Evolutionary conservation across 2,888 invertebrate species (phyloP).

Genomic region (Caenorhabditis auriculariae): DNA sequence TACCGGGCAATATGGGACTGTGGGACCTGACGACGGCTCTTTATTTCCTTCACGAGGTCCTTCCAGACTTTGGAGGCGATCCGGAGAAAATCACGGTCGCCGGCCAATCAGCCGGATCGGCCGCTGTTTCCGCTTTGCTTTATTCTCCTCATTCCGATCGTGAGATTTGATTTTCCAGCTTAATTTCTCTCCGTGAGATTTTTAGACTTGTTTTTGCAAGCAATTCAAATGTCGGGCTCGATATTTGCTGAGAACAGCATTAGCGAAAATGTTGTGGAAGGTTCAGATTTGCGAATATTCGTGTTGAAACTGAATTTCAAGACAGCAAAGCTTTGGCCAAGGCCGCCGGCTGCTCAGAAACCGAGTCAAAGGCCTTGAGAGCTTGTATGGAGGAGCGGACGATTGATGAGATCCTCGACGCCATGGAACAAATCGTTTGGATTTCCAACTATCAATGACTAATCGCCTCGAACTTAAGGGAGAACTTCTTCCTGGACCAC

Average conservation of each 20-base stretch:
- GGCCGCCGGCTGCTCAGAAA: conserved; percentile 33
- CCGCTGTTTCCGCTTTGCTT: conserved; percentile 38
- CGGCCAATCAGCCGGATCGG: conserved; percentile 46
- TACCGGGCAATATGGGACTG: conserved; percentile 47
- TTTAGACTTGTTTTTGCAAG: conserved; percentile 45
- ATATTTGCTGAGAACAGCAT: conserved; percentile 42
- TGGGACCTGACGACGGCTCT: conserved; percentile 48
- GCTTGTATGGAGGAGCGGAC: conserved; percentile 44
- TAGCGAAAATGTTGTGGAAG: conserved; percentile 39
- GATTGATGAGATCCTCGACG: conserved; percentile 40
- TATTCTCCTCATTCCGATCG: conserved; percentile 48
- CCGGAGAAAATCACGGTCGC: conserved; percentile 33
- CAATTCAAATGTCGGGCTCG: conserved; percentile 45
- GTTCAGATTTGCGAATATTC: background rate
- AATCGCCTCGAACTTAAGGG: conserved; percentile 11
- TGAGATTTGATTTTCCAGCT: conserved; percentile 7
- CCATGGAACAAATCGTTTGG: conserved; percentile 45
- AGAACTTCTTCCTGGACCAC: conserved; percentile 20
- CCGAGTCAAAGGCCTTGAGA: conserved; percentile 29
- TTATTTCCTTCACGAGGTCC: conserved; percentile 43
- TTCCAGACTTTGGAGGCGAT: conserved; percentile 48
- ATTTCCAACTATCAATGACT: background rate
- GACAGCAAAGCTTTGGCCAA: conserved; percentile 33
- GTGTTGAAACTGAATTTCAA: conserved; percentile 3
- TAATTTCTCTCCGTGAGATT: background rate